phyloP scores from a whole-genome alignment of 2,797 vertebrate species.

The Pitangus sulphuratus region DNA sequence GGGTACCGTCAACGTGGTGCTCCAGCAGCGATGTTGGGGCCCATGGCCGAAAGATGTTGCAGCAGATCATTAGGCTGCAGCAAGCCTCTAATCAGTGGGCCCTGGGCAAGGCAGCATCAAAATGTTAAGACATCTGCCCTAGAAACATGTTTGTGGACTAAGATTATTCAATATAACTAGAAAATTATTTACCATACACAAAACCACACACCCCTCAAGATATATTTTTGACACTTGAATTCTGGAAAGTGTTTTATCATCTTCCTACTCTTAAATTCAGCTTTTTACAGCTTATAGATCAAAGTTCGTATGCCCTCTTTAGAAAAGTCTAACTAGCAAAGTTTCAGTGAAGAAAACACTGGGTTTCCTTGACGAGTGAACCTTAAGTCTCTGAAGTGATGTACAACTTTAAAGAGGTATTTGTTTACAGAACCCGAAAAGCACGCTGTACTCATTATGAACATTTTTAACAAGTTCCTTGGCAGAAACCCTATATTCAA shows the following conservation, averaged over 20 bases:
- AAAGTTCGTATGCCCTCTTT: background rate
- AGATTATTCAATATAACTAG: background rate
- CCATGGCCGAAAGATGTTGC: fast-evolving
- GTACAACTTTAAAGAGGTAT: background rate
- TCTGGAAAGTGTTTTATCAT: background rate
- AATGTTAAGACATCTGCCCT: fast-evolving
- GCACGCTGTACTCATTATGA: background rate
- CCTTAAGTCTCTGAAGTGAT: background rate
- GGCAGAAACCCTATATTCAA: background rate
- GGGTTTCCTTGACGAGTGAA: background rate
- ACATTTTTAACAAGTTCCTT: background rate
- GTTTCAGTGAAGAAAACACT: background rate
- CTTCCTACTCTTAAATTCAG: background rate
- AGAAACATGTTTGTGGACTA: fast-evolving
- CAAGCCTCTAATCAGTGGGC: background rate
- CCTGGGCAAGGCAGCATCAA: too few species aligned
- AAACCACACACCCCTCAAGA: background rate
- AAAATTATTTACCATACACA: background rate
- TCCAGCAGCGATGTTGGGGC: background rate
- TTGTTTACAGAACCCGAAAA: background rate
- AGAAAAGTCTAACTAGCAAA: background rate
- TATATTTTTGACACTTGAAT: background rate
- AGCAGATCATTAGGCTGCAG: fast-evolving
- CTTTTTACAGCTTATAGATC: background rate
- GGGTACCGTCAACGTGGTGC: fast-evolving